These are phyloP conservation scores for Drymonia ruficornis DNA, from an alignment of 2,888 invertebrate genomes.

Conservation along the genomic window DNA sequence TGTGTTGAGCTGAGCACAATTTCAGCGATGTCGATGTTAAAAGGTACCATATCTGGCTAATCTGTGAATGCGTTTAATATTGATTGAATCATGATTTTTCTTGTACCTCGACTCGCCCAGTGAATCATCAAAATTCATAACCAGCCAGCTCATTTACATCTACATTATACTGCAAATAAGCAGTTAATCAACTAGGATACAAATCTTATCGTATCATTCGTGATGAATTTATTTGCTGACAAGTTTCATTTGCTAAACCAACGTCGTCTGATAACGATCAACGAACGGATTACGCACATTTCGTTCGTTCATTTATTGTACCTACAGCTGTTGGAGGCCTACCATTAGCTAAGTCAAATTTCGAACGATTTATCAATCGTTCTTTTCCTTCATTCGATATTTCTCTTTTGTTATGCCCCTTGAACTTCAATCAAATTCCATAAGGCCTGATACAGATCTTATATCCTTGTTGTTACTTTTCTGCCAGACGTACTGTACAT, in stretches of 20 bases:
- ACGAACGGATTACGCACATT: conserved; percentile 41
- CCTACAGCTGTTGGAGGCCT: conserved; percentile 23
- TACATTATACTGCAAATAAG: conserved; percentile 42
- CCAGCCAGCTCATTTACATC: conserved; percentile 45
- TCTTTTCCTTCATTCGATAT: background rate
- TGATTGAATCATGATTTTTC: conserved; percentile 9
- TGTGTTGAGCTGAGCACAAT: too few relatives aligned
- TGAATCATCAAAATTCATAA: conserved; percentile 51
- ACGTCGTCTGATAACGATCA: conserved; percentile 51
- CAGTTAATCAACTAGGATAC: conserved; percentile 45
- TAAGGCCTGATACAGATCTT: conserved; percentile 67
- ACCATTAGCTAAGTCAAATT: conserved; percentile 9
- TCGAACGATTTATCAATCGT: background rate
- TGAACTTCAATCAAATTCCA: conserved; percentile 67
- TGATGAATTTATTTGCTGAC: conserved; percentile 60
- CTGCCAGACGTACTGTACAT: conserved; percentile 68
- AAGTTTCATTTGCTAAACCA: conserved; percentile 56
- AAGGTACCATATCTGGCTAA: too few relatives aligned
- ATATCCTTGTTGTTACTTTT: conserved; percentile 77
- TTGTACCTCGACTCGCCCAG: conserved; percentile 38
- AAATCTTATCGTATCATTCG: conserved; percentile 54
- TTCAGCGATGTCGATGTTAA: too few relatives aligned
- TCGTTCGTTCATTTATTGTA: conserved; percentile 30
- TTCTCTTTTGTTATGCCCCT: conserved; percentile 30
- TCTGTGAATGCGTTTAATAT: too few relatives aligned